Evolutionary conservation across 1,140 invertebrate genomes (phyloP), one percentile per base, ranked within the genome.

Genomic region (Leguminivora glycinivorella): DNA sequence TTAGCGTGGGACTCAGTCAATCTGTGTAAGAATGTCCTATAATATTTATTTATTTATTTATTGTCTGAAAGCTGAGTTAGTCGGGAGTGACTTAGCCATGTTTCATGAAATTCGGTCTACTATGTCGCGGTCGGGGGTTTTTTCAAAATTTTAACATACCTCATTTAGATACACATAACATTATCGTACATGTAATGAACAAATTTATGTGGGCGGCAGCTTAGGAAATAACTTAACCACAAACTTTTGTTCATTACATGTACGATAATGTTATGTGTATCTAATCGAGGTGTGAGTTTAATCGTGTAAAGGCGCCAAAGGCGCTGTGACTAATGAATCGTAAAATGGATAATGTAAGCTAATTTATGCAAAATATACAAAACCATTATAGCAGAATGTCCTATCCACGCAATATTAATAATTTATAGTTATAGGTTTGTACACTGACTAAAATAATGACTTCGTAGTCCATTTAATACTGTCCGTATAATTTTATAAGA

Each of bases 361-460:
- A 52, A 52, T 52, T 52, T 52, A 52, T 52, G 47, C 47, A 52
- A 52, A 47, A 52, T 52, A 52, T 52, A 52, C 47, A 52, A 52
- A 52, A n/a, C 47, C 1, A 22, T 52, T 22, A 52, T 52, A 52
- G 7, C 47, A 52, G 22, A 22, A 52, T 52, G 19, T 52, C 47
- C 47, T 52, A 17, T 22, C 19, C 19, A 52, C 47, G 47, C 47
- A 52, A 52, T 19, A 52, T 52, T 52, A 52, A 52, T 52, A 52
- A 52, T 22, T 19, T 10, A 52, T 22, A 38, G 34, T 9, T 38
- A 38, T 12, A 12, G 10, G 34, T 38, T 38, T 38, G 31, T 34
- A 34, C 31, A 34, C 31, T 34, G 34, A 38, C 43, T 47, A 19
- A 47, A 47, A 47, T 47, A 19, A 47, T 47, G 4, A 1, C 38